A percentile compares a stretch with the other conserved stretches of the same genome.
Conservation (phyloP, 2,113 vertebrate genomes). For the Nothobranchius kuhntae region DNA sequence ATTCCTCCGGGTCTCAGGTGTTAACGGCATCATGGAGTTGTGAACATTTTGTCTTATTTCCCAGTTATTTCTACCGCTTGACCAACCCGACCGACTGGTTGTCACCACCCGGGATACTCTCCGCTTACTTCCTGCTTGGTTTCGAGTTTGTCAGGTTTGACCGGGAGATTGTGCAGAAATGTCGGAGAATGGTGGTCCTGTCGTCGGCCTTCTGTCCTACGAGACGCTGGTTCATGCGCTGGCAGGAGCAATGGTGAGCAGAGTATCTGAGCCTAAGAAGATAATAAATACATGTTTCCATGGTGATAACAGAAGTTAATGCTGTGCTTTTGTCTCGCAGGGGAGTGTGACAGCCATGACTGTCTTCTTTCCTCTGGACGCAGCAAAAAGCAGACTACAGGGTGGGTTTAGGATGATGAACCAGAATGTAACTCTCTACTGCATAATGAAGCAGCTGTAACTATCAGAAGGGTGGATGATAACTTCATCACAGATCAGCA, state of each 20-base stretch:
- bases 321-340: slow-evolving; percentile 48
- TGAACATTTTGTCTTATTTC: not conserved
- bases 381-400: slow-evolving; percentile 83
- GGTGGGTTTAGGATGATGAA: slow-evolving; percentile 62
- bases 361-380: slow-evolving; percentile 83
- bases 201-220: slow-evolving; percentile 74
- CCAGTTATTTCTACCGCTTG: not conserved
- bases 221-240: slow-evolving; percentile 83
- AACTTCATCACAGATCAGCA: not conserved
- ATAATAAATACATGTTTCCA: too few relatives aligned
- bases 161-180: slow-evolving; percentile 53
- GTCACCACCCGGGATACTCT: not conserved
- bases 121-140: not conserved
- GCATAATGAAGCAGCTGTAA: not conserved
- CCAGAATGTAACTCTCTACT: not conserved
- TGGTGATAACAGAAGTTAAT: not conserved
- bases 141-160: not conserved
- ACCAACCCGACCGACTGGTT: not conserved
- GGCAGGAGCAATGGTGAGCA: slow-evolving; percentile 80
- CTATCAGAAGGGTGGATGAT: not conserved
- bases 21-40: not conserved
- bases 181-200: slow-evolving; percentile 57
- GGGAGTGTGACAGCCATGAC: slow-evolving; percentile 82
- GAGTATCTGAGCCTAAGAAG: not conserved
- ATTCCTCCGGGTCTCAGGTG: not conserved